These are phyloP conservation scores for Ericerus pela DNA, from an alignment of 1,140 invertebrate species.

Conservation along the genomic window DNA sequence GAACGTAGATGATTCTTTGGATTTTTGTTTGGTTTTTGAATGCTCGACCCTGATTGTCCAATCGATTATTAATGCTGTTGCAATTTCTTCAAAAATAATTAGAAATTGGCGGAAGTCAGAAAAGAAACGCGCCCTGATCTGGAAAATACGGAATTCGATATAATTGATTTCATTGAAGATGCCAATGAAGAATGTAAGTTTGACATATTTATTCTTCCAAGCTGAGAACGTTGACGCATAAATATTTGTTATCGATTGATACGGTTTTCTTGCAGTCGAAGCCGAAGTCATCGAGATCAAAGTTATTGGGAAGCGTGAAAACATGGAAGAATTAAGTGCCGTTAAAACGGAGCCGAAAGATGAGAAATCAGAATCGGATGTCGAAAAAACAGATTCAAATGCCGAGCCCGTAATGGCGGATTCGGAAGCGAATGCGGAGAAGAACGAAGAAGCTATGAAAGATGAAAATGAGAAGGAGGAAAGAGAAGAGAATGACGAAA, in stretches of 20 bases:
- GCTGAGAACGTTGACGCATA: no score
- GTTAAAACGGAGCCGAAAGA: conserved; percentile 17
- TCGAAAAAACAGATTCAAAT: no score
- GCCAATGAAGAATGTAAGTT: no score
- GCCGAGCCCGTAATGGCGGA: no score
- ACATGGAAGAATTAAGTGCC: conserved; percentile 13
- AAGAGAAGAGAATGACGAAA: conserved; percentile 6
- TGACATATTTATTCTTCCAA: no score
- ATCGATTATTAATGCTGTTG: no score
- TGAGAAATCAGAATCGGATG: no score
- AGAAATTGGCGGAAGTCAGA: conserved; percentile 12
- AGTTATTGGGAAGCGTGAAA: conserved; percentile 17
- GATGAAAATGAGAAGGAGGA: conserved; percentile 24
- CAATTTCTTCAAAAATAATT: no score
- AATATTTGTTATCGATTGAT: no score
- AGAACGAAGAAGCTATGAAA: no score
- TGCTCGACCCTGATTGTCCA: no score
- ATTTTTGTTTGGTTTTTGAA: background rate
- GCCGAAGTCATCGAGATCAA: background rate
- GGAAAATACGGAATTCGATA: conserved; percentile 14
- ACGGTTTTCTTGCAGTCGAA: background rate
- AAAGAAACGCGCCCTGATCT: background rate
- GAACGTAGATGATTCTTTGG: background rate
- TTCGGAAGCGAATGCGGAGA: no score
- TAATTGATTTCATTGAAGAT: conserved; percentile 15